Evolutionary conservation across 2,113 vertebrate species (phyloP).

Genomic region (Oncorhynchus tshawytscha): DNA sequence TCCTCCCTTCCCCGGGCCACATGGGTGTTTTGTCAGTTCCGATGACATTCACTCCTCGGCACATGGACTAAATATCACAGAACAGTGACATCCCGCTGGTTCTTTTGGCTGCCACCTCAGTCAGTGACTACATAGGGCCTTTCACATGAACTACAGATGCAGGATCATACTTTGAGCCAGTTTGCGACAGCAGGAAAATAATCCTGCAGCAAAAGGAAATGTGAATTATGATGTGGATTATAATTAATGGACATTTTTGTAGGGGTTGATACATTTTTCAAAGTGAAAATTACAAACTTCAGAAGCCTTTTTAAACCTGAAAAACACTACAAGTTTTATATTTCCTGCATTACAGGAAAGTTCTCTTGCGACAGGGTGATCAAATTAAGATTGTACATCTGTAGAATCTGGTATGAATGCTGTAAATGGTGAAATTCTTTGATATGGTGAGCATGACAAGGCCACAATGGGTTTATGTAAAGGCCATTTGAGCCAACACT

Average conservation of each 20-base stretch:
- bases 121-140: slow-evolving; percentile 39
- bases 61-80: slow-evolving; percentile 42
- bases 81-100: slow-evolving; percentile 43
- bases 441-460: slow-evolving; percentile 16
- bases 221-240: no score
- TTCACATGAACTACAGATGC: slow-evolving; percentile 38
- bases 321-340: no score
- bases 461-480: slow-evolving; percentile 21
- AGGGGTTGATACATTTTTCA: no score
- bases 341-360: no score
- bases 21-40: slow-evolving; percentile 42
- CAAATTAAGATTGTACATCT: no score
- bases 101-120: slow-evolving; percentile 41
- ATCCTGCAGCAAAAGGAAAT: no score
- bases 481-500: not conserved
- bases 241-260: no score
- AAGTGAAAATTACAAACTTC: no score
- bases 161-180: no score
- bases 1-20: slow-evolving; percentile 22
- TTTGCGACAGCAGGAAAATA: no score
- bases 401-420: slow-evolving; percentile 7
- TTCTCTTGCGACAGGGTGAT: no score
- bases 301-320: no score
- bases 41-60: slow-evolving; percentile 47
- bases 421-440: slow-evolving; percentile 31